These are phyloP conservation scores for Lates japonicus DNA, from an alignment of 2,797 vertebrate species.

Conservation along the genomic window DNA sequence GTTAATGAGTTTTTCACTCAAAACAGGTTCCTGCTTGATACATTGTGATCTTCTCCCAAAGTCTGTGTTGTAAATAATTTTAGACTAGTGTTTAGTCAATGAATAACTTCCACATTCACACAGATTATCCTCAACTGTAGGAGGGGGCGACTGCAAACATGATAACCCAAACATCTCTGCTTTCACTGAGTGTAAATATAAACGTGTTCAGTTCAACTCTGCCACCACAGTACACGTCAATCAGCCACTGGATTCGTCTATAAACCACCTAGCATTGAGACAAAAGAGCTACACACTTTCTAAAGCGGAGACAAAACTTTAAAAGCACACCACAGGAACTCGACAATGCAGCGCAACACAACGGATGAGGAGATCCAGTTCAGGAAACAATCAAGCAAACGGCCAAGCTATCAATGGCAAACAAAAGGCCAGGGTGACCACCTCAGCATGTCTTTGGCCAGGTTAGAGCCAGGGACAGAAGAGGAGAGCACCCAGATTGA, in stretches of 20 bases:
- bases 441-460: slow-evolving; percentile 83
- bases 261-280: slow-evolving; percentile 33
- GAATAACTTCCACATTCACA: neutral
- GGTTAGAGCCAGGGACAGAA: slow-evolving; percentile 68
- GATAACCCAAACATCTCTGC: slow-evolving; percentile 1
- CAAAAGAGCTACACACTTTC: slow-evolving; percentile 46
- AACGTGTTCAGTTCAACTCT: neutral
- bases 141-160: neutral
- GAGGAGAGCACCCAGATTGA: slow-evolving; percentile 57
- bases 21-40: too few species aligned
- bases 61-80: neutral
- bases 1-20: too few species aligned
- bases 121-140: too few species aligned
- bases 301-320: slow-evolving; percentile 48
- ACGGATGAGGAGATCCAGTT: slow-evolving; percentile 73
- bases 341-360: slow-evolving; percentile 59
- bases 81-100: neutral
- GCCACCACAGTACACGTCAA: neutral
- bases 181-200: neutral
- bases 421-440: slow-evolving; percentile 88
- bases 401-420: slow-evolving; percentile 72
- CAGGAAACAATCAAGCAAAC: slow-evolving; percentile 79
- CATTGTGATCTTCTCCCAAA: neutral
- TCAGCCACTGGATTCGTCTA: slow-evolving; percentile 13
- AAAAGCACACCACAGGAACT: slow-evolving; percentile 72